A percentile compares a stretch with the other conserved stretches of the same genome.
Conservation (phyloP, 2,113 vertebrate genomes). For the Hydrochoerus hydrochaeris region DNA sequence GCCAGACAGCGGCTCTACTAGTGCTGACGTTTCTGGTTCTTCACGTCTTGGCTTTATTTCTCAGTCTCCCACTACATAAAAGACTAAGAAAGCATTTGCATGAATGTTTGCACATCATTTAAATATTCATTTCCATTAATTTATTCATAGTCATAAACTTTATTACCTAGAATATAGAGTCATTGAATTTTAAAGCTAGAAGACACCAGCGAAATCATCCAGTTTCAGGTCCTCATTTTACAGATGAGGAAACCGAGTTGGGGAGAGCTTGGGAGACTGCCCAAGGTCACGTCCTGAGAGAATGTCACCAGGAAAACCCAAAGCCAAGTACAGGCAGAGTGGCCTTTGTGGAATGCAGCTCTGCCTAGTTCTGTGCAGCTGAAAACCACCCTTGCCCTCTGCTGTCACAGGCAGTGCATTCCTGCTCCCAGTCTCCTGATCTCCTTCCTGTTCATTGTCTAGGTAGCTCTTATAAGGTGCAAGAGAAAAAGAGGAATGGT, state of each 20-base stretch:
- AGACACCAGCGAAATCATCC: conserved; percentile 53
- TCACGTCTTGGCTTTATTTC: neutral
- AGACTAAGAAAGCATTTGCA: conserved; percentile 44
- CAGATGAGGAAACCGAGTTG: conserved; percentile 67
- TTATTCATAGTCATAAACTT: conserved; percentile 79
- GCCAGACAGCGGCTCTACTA: neutral
- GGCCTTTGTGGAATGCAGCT: neutral
- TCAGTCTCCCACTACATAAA: conserved; percentile 47
- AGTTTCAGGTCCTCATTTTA: conserved; percentile 15
- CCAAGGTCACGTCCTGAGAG: conserved; percentile 45
- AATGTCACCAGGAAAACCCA: neutral
- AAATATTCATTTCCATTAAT: conserved; percentile 77
- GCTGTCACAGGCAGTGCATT: neutral
- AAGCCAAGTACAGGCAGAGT: rapidly evolving
- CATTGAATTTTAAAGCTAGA: conserved; percentile 63
- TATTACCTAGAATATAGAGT: conserved; percentile 74
- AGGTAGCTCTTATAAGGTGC: neutral
- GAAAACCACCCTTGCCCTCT: neutral
- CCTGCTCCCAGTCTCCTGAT: neutral
- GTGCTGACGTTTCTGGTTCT: neutral
- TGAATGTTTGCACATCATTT: conserved; percentile 72
- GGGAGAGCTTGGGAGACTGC: neutral
- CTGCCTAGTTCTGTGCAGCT: neutral
- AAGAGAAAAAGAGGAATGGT: neutral
- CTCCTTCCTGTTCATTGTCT: rapidly evolving